phyloP scores from a whole-genome alignment of 2,797 vertebrate species.

The Macrochelys suwanniensis region DNA sequence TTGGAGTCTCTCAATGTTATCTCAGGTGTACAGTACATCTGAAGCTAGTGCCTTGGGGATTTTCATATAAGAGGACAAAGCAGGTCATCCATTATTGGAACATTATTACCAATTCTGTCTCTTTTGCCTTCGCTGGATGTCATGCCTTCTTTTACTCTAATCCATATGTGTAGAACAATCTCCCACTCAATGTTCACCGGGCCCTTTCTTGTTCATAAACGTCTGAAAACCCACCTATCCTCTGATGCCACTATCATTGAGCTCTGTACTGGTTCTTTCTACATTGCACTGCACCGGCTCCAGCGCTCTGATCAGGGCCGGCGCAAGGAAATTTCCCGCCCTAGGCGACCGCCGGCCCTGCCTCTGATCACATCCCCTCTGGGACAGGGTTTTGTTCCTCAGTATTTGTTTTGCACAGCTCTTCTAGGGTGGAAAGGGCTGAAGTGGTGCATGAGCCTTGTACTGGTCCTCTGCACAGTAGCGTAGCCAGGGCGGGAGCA shows the following conservation, averaged over 20 bases:
- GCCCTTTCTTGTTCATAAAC: not conserved
- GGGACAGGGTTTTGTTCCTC: not conserved
- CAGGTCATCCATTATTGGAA: not conserved
- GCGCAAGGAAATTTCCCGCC: no score
- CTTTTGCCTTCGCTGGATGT: not conserved
- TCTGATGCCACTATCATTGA: not conserved
- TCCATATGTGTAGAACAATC: not conserved
- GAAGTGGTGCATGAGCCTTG: not conserved
- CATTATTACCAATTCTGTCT: not conserved
- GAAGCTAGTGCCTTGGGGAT: not conserved
- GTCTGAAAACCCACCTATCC: not conserved
- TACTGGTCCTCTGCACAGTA: not conserved
- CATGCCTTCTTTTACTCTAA: not conserved
- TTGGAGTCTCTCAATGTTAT: not conserved
- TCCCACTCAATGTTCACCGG: not conserved
- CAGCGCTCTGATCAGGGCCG: not conserved
- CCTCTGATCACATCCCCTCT: not conserved
- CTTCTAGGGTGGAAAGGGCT: not conserved
- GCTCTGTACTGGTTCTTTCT: not conserved
- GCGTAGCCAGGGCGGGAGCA: no score
- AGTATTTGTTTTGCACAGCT: not conserved
- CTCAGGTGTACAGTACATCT: accelerated
- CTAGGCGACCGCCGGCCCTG: no score
- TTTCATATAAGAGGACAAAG: not conserved
- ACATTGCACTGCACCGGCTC: not conserved